Evolutionary conservation across 1,140 invertebrate species (phyloP).

Genomic region (Drusus annulatus): DNA sequence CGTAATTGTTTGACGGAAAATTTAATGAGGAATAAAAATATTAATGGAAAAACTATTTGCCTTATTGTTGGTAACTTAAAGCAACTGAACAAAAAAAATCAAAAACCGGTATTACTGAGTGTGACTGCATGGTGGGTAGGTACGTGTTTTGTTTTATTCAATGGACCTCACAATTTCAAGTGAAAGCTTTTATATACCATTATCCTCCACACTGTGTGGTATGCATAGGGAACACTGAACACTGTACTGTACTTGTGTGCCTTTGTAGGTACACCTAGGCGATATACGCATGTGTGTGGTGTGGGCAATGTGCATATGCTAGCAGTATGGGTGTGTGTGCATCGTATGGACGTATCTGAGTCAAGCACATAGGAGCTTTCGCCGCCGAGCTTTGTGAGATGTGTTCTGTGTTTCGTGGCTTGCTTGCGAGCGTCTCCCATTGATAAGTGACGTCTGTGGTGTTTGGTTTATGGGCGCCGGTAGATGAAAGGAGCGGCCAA

Average conservation of each 20-base stretch:
- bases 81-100: no score
- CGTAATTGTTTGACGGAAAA: no score
- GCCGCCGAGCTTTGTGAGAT: neutral
- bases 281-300: neutral
- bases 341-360: no score
- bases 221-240: neutral
- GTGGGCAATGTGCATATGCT: neutral
- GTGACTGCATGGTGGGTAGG: no score
- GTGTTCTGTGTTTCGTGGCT: neutral
- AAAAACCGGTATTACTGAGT: no score
- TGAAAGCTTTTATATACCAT: slow-evolving; percentile 12
- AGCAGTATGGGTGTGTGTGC: no score
- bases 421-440: slow-evolving; percentile 6
- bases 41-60: no score
- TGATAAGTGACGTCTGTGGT: slow-evolving; percentile 29
- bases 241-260: neutral
- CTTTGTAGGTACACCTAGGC: neutral
- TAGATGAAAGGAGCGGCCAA: slow-evolving; percentile 49
- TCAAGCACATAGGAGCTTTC: slow-evolving; percentile 11
- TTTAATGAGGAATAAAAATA: no score
- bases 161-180: neutral
- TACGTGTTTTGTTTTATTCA: neutral
- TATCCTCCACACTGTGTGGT: neutral
- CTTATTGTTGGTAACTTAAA: no score
- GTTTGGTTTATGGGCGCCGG: slow-evolving; percentile 41